Evolutionary conservation across 2,888 invertebrate species (phyloP).

Genomic region (Platycheirus rosarum): DNA sequence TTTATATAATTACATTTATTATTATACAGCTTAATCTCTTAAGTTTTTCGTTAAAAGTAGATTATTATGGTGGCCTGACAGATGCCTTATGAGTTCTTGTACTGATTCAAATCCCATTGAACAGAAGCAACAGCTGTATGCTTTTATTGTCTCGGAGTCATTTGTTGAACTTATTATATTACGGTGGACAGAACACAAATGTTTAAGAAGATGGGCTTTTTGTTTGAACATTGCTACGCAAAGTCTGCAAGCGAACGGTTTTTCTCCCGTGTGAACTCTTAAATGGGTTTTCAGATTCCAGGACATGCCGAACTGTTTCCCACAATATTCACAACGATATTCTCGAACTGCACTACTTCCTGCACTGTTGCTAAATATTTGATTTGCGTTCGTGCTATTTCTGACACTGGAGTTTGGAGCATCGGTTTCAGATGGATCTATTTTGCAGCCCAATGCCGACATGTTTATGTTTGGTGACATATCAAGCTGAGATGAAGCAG

Average conservation of each 20-base stretch:
- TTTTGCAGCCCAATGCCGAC: conserved; percentile 69
- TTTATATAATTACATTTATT: not conserved
- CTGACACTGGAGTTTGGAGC: conserved; percentile 65
- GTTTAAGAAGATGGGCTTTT: conserved; percentile 93
- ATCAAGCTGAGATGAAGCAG: conserved; percentile 77
- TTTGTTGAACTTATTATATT: conserved; percentile 88
- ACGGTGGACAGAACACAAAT: conserved; percentile 94
- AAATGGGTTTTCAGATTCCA: conserved; percentile 96
- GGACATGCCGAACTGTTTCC: conserved; percentile 95
- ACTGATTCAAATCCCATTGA: conserved; percentile 92
- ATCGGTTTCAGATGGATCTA: conserved; percentile 71
- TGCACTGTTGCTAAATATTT: conserved; percentile 61
- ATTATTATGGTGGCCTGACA: conserved; percentile 94
- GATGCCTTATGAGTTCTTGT: conserved; percentile 92
- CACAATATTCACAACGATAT: conserved; percentile 94
- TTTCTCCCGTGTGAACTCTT: conserved; percentile 93
- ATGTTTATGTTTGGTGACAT: conserved; percentile 68
- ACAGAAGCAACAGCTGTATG: conserved; percentile 94
- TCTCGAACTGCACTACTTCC: conserved; percentile 87
- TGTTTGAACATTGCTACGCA: conserved; percentile 97
- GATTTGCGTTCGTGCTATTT: conserved; percentile 61
- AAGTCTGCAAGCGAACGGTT: conserved; percentile 93
- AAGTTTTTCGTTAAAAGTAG: conserved; percentile 93
- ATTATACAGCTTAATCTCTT: conserved; percentile 85
- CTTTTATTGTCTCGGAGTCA: conserved; percentile 89